A percentile compares a stretch with the other conserved stretches of the same genome.
phyloP scores from a whole-genome alignment of 2,113 vertebrate genomes.

The Atrichornis clamosus region DNA sequence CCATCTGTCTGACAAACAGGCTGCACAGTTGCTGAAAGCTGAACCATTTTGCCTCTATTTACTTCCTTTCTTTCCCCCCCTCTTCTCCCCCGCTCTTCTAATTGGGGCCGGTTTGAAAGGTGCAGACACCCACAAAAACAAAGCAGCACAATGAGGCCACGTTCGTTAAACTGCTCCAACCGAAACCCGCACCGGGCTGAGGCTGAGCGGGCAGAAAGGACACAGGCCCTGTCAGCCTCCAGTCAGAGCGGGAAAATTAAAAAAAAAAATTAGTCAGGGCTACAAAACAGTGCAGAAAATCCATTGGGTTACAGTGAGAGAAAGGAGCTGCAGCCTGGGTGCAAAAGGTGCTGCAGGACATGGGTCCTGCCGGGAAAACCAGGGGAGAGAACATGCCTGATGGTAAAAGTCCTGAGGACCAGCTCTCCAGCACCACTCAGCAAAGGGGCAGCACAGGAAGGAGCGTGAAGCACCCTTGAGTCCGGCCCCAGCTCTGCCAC shows the following conservation, averaged over 20 bases:
- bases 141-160: conserved; percentile 36
- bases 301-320: neutral
- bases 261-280: neutral
- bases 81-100: neutral
- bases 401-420: neutral
- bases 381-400: neutral
- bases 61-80: conserved; percentile 9
- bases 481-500: rapidly evolving
- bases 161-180: conserved; percentile 26
- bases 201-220: neutral
- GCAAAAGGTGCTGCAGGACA: neutral
- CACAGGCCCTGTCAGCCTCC: neutral
- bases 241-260: neutral
- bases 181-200: neutral
- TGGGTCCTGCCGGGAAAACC: neutral
- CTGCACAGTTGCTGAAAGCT: conserved; percentile 26
- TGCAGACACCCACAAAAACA: conserved; percentile 32
- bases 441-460: neutral
- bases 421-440: neutral
- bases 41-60: conserved; percentile 41
- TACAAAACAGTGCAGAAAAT: neutral
- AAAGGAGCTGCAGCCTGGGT: neutral
- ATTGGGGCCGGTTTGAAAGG: conserved; percentile 36
- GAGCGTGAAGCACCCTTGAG: rapidly evolving
- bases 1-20: conserved; percentile 54